A percentile compares a stretch with the other conserved stretches of the same genome.
phyloP scores from a whole-genome alignment of 2,797 vertebrate species.

The Betta splendens region DNA sequence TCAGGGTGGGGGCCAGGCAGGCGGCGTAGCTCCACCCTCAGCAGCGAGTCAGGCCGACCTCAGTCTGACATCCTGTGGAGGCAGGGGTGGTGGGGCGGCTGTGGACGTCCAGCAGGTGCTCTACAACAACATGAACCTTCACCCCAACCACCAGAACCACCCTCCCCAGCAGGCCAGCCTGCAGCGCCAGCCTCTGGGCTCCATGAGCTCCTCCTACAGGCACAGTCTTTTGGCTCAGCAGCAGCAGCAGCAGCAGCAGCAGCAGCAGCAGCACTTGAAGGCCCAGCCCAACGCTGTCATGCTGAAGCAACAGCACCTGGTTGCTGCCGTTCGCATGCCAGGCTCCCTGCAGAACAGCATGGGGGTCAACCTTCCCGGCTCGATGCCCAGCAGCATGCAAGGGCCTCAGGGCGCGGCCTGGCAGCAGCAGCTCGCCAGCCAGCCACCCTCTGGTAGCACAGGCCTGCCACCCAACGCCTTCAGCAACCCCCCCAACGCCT shows the following conservation, averaged over 20 bases:
- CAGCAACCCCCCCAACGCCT: slow-evolving; percentile 78
- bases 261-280: slow-evolving; percentile 85
- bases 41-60: slow-evolving; percentile 85
- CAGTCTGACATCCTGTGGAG: slow-evolving; percentile 81
- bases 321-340: slow-evolving; percentile 81
- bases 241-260: slow-evolving; percentile 84
- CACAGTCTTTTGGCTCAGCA: slow-evolving; percentile 88
- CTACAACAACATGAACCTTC: slow-evolving; percentile 87
- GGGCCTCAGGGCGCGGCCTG: slow-evolving; percentile 84
- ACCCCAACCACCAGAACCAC: slow-evolving; percentile 73
- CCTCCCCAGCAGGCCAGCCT: slow-evolving; percentile 57
- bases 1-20: slow-evolving; percentile 78
- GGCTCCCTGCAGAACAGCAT: slow-evolving; percentile 74
- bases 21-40: slow-evolving; percentile 71
- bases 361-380: slow-evolving; percentile 76
- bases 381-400: slow-evolving; percentile 63
- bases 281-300: slow-evolving; percentile 83
- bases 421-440: slow-evolving; percentile 85
- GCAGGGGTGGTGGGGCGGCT: slow-evolving; percentile 59
- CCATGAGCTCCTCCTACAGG: slow-evolving; percentile 83
- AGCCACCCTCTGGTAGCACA: slow-evolving; percentile 71
- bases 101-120: slow-evolving; percentile 88
- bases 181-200: slow-evolving; percentile 82
- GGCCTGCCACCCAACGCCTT: slow-evolving; percentile 81
- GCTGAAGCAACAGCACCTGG: slow-evolving; percentile 82